Evolutionary conservation across 2,113 vertebrate species (phyloP).

Genomic region (Tamias sibiricus): DNA sequence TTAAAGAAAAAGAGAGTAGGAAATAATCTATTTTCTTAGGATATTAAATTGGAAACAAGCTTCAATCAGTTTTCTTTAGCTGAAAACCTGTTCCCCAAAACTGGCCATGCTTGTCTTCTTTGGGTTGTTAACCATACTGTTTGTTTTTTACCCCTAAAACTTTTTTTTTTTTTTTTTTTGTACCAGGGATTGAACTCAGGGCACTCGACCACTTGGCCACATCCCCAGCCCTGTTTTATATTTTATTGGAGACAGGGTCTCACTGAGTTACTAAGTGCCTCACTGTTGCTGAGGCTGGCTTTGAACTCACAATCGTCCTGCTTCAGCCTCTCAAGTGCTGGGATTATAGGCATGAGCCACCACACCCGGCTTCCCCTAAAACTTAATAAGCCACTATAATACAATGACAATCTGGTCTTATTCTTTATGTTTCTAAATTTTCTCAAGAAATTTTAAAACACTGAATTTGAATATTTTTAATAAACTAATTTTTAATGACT

Average conservation of each 20-base stretch:
- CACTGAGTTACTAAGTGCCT: no score
- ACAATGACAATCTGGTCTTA: not conserved
- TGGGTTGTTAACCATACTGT: not conserved
- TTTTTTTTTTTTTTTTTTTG: no score
- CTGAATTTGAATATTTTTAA: not conserved
- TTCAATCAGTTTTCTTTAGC: not conserved
- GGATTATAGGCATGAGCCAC: no score
- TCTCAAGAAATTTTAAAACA: not conserved
- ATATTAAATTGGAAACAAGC: not conserved
- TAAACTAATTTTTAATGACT: not conserved
- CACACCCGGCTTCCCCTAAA: no score
- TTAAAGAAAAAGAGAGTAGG: conserved; percentile 6
- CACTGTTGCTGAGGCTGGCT: no score
- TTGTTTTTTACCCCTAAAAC: not conserved
- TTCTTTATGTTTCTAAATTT: conserved; percentile 8
- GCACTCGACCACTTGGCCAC: no score
- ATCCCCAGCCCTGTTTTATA: no score
- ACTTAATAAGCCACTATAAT: not conserved
- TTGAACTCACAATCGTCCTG: no score
- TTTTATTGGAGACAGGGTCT: no score
- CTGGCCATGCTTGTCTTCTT: not conserved
- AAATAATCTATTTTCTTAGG: not conserved
- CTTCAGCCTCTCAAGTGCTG: no score
- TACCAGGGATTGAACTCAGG: no score
- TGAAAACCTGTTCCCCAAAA: not conserved